A percentile compares a stretch with the other conserved stretches of the same genome.
Evolutionary conservation across 2,888 invertebrate genomes (phyloP).

Genomic region (Torymus texanus): DNA sequence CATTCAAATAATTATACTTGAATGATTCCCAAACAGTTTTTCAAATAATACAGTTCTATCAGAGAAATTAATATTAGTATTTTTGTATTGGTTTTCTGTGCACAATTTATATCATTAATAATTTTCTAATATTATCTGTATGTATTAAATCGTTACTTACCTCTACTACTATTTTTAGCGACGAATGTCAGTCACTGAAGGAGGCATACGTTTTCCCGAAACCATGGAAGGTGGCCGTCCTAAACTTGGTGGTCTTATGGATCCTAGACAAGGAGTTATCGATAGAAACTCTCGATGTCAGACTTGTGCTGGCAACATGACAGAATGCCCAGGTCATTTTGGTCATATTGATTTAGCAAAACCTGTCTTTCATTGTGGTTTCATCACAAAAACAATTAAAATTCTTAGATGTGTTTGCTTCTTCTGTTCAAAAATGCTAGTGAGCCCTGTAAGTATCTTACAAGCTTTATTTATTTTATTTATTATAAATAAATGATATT

Average conservation of each 20-base stretch:
- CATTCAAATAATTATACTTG: no score
- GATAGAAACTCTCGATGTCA: conserved; percentile 95
- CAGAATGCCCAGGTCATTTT: conserved; percentile 99
- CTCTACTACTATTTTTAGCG: conserved; percentile 80
- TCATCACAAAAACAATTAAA: conserved; percentile 97
- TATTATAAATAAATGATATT: no score
- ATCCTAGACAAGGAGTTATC: conserved; percentile 98
- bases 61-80: no score
- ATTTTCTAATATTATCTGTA: conserved; percentile 2
- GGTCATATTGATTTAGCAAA: conserved; percentile 99
- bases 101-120: background rate
- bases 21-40: no score
- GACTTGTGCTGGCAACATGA: conserved; percentile 98
- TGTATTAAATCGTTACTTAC: background rate
- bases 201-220: conserved; percentile 97
- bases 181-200: conserved; percentile 98
- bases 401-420: conserved; percentile 99
- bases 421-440: conserved; percentile 97
- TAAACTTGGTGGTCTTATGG: conserved; percentile 98
- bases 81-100: no score
- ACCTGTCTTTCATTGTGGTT: conserved; percentile 99
- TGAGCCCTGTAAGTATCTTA: conserved; percentile 79
- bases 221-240: conserved; percentile 99
- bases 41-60: no score
- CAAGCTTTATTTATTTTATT: background rate